phyloP scores from a whole-genome alignment of 1,140 invertebrate species.

The Linepithema humile region DNA sequence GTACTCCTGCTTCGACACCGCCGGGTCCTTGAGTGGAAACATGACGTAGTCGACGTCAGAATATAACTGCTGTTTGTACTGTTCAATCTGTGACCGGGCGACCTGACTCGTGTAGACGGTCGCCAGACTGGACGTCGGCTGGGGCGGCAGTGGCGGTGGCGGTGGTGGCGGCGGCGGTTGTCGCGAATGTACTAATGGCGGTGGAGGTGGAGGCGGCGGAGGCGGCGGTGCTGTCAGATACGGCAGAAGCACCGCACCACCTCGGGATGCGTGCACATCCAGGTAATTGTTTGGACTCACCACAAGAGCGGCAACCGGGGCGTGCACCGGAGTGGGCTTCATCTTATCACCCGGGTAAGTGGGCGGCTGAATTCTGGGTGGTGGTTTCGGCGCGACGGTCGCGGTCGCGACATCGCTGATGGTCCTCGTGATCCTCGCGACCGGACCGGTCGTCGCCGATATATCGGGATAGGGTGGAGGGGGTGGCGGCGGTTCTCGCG shows the following conservation, averaged over 20 bases:
- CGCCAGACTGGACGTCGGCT: conserved; percentile 85
- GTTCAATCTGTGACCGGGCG: conserved; percentile 91
- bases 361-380: conserved; percentile 81
- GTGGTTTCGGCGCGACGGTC: conserved; percentile 76
- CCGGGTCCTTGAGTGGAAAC: conserved; percentile 94
- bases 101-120: conserved; percentile 88
- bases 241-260: conserved; percentile 86
- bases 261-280: conserved; percentile 87
- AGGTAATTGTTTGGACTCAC: conserved; percentile 89
- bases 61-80: conserved; percentile 94
- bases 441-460: conserved; percentile 60
- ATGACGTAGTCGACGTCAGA: conserved; percentile 96
- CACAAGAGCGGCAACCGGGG: conserved; percentile 83
- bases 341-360: conserved; percentile 85
- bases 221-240: conserved; percentile 86
- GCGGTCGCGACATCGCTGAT: not conserved
- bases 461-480: conserved; percentile 86
- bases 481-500: conserved; percentile 81
- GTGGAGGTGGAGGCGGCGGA: conserved; percentile 80
- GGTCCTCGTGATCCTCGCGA: conserved; percentile 29
- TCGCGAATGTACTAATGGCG: conserved; percentile 83
- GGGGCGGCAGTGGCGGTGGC: conserved; percentile 81
- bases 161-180: conserved; percentile 84
- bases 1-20: conserved; percentile 95
- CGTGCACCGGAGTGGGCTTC: conserved; percentile 84